These are phyloP conservation scores for Elephas maximus DNA, from an alignment of 2,113 vertebrate species.

Conservation along the genomic window DNA sequence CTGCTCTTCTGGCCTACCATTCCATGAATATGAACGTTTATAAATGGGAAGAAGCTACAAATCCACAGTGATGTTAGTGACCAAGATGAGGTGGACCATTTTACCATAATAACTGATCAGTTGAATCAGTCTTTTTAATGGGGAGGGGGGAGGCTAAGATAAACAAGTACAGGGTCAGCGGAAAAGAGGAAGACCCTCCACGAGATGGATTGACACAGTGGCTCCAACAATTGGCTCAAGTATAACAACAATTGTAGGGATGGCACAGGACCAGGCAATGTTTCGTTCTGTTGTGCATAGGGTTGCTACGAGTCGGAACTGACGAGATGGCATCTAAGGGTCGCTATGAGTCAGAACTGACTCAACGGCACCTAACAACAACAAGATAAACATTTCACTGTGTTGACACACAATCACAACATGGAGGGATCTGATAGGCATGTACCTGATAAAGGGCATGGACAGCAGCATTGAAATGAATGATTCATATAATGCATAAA, in stretches of 20 bases:
- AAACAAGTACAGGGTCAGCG: too few relatives aligned
- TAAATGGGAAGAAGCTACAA: background rate
- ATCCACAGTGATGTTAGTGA: background rate
- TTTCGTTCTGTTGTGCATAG: too few relatives aligned
- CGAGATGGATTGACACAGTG: too few relatives aligned
- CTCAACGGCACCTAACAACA: too few relatives aligned
- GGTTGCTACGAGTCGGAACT: too few relatives aligned
- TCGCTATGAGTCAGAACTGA: too few relatives aligned
- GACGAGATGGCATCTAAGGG: too few relatives aligned
- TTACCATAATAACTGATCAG: background rate
- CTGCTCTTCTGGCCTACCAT: background rate
- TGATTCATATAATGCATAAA: constrained; percentile 35
- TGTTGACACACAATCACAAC: background rate
- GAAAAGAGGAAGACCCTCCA: too few relatives aligned
- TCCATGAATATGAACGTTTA: background rate
- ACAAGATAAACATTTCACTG: background rate
- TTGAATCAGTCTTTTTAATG: constrained; percentile 31
- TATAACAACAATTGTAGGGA: too few relatives aligned
- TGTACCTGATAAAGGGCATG: background rate
- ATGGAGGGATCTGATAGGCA: background rate
- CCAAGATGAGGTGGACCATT: background rate
- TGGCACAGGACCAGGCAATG: too few relatives aligned
- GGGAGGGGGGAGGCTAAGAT: background rate
- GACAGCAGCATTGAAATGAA: background rate
- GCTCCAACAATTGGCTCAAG: too few relatives aligned